A percentile compares a stretch with the other conserved stretches of the same genome.
These are phyloP conservation scores for Sternotherus odoratus DNA, from an alignment of 2,797 vertebrate genomes.

Conservation along the genomic window DNA sequence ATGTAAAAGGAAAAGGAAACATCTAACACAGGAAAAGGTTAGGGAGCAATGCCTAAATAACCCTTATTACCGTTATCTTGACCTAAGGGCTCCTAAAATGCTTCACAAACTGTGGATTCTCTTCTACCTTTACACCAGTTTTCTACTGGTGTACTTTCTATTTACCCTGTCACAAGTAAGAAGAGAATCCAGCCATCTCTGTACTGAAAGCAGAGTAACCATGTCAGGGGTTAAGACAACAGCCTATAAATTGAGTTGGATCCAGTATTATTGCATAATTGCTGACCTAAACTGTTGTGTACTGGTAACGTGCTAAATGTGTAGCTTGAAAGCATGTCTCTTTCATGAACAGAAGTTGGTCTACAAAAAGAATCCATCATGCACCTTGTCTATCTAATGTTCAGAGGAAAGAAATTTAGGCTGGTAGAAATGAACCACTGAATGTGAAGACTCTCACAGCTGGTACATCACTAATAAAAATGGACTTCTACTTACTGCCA, in stretches of 20 bases:
- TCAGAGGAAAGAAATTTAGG: background rate
- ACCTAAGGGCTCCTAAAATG: background rate
- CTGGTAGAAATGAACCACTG: background rate
- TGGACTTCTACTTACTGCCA: background rate
- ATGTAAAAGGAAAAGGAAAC: constrained; percentile 14
- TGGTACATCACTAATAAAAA: background rate
- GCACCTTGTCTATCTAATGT: background rate
- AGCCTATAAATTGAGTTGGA: background rate
- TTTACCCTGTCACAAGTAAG: background rate
- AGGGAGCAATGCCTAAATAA: background rate
- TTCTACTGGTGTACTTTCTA: background rate
- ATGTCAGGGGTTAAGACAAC: background rate
- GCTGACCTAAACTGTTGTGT: too few species aligned
- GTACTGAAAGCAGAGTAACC: background rate
- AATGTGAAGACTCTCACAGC: background rate
- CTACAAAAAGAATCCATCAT: background rate
- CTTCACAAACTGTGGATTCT: background rate
- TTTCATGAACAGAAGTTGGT: background rate
- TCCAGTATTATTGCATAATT: fast-evolving
- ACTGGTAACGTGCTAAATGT: background rate
- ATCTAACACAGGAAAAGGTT: background rate
- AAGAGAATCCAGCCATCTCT: background rate
- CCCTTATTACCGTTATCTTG: background rate
- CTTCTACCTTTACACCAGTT: background rate
- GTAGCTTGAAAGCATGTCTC: background rate